Base-by-base conservation (phyloP, 2,888 invertebrate genomes). In the Sarcophaga carnaria region DNA sequence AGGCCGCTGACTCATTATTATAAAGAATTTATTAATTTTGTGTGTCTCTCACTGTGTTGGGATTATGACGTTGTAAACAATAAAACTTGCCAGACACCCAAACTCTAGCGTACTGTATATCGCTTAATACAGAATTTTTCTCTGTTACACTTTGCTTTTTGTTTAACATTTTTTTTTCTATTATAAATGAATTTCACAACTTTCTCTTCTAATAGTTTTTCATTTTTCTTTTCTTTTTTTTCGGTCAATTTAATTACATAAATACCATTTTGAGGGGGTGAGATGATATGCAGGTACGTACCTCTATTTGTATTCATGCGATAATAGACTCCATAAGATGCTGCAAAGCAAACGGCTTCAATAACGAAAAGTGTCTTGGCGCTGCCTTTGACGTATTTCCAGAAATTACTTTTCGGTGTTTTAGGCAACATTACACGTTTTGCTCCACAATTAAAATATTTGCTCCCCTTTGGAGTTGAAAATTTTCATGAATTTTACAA, bases 231-330 rank as follows among this genome's bases (percentile, higher is more conserved):
- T 37, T 10, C 8, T 4, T 63, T 54, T 45, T 54, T 47, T 47
- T 71, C 14, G 25, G 0, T 17, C 59, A 74, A 66, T 45, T 22
- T 70, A 45, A 60, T 69, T 75, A 81, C 59, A 76, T 81, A 76
- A 76, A 75, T 37, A 37, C 37, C 37, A 10, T 37, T 37, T 10
- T 37, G 8, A 37, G 37, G 37, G 37, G 37, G 37, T 37, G 37
- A 37, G 37, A 1, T 8, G 37, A 37, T 37, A 27, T 14, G 2
- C 17, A 25, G 22, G 20, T 63, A 84, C 94, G 93, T 93, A 96
- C 97, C 96, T 94, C 96, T 94, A 90, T 96, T 95, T 74, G 95
- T 95, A 91, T 96, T 97, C 92, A 96, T 94, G 93, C 95, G 95
- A 91, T 94, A 94, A 95, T 96, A 97, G 89, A 96, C 90, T 86